phyloP scores from a whole-genome alignment of 2,888 invertebrate species.

The Heliconius hortense region DNA sequence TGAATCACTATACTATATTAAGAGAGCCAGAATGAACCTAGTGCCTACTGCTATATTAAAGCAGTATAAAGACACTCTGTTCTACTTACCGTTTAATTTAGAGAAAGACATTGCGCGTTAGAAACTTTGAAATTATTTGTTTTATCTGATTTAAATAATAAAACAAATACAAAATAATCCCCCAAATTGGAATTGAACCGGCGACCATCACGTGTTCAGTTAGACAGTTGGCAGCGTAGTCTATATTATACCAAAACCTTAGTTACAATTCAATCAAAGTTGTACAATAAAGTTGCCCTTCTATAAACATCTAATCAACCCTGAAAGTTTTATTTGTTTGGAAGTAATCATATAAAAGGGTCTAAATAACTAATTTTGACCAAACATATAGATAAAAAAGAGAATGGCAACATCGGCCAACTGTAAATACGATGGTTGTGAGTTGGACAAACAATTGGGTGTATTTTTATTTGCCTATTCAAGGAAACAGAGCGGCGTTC shows the following conservation, averaged over 20 bases:
- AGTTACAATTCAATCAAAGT: constrained; percentile 67
- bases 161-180: neutral
- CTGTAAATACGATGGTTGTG: neutral
- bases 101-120: too few relatives aligned
- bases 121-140: too few relatives aligned
- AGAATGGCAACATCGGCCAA: too few relatives aligned
- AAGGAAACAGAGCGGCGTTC: too few relatives aligned
- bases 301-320: constrained; percentile 65
- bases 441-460: too few relatives aligned
- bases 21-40: too few relatives aligned
- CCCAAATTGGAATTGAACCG: neutral
- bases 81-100: too few relatives aligned
- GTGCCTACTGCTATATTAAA: too few relatives aligned
- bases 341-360: constrained; percentile 18
- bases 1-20: too few relatives aligned
- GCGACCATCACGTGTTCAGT: neutral
- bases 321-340: constrained; percentile 24
- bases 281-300: constrained; percentile 62
- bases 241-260: constrained; percentile 12
- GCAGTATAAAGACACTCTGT: too few relatives aligned
- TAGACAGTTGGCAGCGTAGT: neutral
- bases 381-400: neutral
- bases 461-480: too few relatives aligned
- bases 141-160: neutral
- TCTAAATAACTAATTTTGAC: constrained; percentile 19